Evolutionary conservation across 2,113 vertebrate genomes (phyloP).

Genomic region (Cynocephalus volans): DNA sequence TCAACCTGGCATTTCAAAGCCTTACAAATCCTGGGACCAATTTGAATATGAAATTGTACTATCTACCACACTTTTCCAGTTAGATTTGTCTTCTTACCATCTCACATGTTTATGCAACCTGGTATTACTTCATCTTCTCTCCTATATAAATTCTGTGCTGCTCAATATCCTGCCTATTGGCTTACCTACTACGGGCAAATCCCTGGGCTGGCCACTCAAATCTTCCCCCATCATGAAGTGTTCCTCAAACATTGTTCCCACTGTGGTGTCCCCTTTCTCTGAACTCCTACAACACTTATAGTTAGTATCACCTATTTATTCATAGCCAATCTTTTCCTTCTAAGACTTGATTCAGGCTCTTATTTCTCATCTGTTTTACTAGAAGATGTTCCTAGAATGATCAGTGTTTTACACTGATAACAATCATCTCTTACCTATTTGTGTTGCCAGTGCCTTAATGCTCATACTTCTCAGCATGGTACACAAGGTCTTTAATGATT

Average conservation of each 20-base stretch:
- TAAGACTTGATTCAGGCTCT: neutral
- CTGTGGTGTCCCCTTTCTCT: neutral
- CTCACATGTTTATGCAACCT: neutral
- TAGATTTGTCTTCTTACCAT: neutral
- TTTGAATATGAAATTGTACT: conserved; percentile 21
- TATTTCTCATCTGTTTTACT: neutral
- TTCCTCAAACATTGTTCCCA: neutral
- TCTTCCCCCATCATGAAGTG: neutral
- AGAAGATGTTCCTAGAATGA: neutral
- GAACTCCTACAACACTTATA: neutral
- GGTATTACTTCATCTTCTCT: neutral
- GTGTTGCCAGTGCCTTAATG: neutral
- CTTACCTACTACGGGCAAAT: neutral
- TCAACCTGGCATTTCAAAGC: conserved; percentile 36
- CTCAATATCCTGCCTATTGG: neutral
- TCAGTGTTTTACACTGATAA: neutral
- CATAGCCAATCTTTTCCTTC: neutral
- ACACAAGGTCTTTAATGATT: neutral
- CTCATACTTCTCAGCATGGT: neutral
- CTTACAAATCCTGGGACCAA: conserved; percentile 23
- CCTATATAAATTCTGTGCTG: neutral
- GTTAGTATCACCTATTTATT: neutral
- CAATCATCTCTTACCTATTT: neutral
- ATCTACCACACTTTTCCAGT: conserved; percentile 1
- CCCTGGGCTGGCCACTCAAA: neutral